These are phyloP conservation scores for Gallinago undulata DNA, from an alignment of 2,113 vertebrate genomes.

Conservation along the genomic window DNA sequence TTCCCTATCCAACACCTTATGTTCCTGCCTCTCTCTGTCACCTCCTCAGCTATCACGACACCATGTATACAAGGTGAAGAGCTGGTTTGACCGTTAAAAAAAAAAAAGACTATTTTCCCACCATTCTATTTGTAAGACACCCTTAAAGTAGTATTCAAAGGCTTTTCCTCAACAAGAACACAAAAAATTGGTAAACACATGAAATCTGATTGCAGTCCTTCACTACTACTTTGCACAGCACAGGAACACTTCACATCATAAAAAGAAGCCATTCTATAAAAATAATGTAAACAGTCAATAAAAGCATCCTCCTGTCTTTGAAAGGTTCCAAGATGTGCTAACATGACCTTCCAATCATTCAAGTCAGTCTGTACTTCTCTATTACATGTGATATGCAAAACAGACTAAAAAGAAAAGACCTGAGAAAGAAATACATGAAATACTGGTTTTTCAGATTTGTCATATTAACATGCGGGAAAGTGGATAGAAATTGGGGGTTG, in stretches of 20 bases:
- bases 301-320: not conserved
- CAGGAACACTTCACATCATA: not conserved
- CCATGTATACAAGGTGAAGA: accelerated
- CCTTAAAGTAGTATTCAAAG: not conserved
- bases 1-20: not conserved
- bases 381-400: not conserved
- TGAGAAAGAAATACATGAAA: not conserved
- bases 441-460: not conserved
- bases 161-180: not conserved
- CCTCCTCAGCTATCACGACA: not conserved
- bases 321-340: not conserved
- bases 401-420: not conserved
- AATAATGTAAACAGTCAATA: not conserved
- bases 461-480: not conserved
- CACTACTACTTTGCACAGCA: not conserved
- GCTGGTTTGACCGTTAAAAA: not conserved
- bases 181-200: not conserved
- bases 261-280: not conserved
- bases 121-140: not conserved
- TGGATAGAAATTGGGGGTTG: accelerated
- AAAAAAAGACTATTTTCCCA: not conserved
- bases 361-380: not conserved
- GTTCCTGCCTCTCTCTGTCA: not conserved
- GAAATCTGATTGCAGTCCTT: not conserved
- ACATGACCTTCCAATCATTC: not conserved